Evolutionary conservation across 2,113 vertebrate species (phyloP).

Genomic region (Apteryx mantelli): DNA sequence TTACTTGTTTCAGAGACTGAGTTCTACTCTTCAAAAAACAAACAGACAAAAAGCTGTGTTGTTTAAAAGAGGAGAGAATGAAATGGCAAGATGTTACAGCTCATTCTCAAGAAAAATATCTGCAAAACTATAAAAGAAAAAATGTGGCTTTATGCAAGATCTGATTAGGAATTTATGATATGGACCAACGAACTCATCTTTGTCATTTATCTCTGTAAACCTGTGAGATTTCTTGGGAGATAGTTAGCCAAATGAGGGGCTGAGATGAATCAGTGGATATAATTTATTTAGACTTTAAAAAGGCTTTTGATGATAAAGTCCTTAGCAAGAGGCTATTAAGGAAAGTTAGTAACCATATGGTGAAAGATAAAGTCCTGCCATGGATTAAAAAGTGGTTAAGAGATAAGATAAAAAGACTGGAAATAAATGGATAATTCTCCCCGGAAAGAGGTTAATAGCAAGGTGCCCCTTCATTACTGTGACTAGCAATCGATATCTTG

Average conservation of each 20-base stretch:
- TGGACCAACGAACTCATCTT: slow-evolving; percentile 32
- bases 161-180: slow-evolving; percentile 30
- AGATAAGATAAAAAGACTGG: slow-evolving; percentile 70
- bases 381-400: slow-evolving; percentile 71
- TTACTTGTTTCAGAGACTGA: background rate
- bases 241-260: slow-evolving; percentile 49
- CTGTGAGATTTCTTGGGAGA: slow-evolving; percentile 56
- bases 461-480: slow-evolving; percentile 59
- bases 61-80: background rate
- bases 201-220: slow-evolving; percentile 48
- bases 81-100: background rate
- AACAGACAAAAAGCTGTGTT: background rate
- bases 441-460: slow-evolving; percentile 68
- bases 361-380: slow-evolving; percentile 71
- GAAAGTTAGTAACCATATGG: slow-evolving; percentile 71
- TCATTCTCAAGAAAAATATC: background rate
- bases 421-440: slow-evolving; percentile 68
- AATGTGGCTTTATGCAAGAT: slow-evolving; percentile 1
- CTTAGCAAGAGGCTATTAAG: slow-evolving; percentile 70
- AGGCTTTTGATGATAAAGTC: slow-evolving; percentile 73
- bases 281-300: slow-evolving; percentile 72
- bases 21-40: background rate
- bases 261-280: slow-evolving; percentile 47
- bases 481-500: slow-evolving; percentile 34
- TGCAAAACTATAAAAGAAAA: slow-evolving; percentile 10